Evolutionary conservation across 1,140 invertebrate species (phyloP).

Genomic region (Diuraphis noxia): DNA sequence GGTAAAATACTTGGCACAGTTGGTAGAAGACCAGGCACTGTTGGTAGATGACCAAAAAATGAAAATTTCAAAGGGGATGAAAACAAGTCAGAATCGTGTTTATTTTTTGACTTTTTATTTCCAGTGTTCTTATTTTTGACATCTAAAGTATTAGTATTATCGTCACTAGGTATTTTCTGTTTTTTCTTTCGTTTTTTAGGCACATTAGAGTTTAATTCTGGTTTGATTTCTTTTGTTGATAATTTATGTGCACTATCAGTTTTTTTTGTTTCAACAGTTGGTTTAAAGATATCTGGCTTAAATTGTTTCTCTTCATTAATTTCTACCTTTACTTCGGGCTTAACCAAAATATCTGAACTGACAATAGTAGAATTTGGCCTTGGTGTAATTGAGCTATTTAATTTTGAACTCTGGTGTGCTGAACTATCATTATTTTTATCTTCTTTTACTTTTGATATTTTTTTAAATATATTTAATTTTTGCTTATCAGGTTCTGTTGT

Average conservation of each 20-base stretch:
- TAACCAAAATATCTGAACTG: slow-evolving; percentile 6
- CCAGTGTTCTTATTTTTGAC: neutral
- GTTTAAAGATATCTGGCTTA: neutral
- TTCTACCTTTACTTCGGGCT: neutral
- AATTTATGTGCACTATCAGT: neutral
- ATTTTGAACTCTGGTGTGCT: neutral
- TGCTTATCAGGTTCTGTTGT: slow-evolving; percentile 77
- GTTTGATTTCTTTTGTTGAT: neutral
- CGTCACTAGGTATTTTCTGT: neutral
- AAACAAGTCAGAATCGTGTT: neutral
- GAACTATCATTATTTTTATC: slow-evolving; percentile 3
- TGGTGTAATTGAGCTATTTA: neutral
- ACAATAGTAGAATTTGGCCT: slow-evolving; percentile 33
- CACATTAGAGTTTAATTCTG: neutral
- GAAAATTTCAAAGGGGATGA: slow-evolving; percentile 36
- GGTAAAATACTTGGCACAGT: slow-evolving; percentile 6
- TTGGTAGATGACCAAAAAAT: slow-evolving; percentile 40
- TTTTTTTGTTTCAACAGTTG: slow-evolving; percentile 5
- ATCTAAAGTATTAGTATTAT: neutral
- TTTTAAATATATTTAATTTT: slow-evolving; percentile 84
- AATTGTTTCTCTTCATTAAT: neutral
- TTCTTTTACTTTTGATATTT: slow-evolving; percentile 63
- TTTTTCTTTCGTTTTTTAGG: slow-evolving; percentile 33
- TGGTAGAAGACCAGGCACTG: neutral
- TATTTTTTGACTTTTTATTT: slow-evolving; percentile 16